These are phyloP conservation scores for Rynchops niger DNA, from an alignment of 2,113 vertebrate genomes.

Conservation along the genomic window DNA sequence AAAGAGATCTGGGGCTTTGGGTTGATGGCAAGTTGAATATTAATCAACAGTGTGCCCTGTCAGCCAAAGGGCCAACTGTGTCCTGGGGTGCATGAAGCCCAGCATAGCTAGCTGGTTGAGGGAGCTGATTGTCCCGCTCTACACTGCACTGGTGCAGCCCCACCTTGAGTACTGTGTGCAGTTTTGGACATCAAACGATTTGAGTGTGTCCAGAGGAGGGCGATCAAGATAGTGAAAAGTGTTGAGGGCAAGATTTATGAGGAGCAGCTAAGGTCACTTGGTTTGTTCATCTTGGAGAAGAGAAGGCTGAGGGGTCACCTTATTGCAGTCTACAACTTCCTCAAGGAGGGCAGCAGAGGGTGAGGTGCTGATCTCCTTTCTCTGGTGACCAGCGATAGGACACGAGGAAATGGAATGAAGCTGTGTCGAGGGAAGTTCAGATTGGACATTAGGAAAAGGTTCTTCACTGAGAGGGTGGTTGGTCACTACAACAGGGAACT, in stretches of 20 bases:
- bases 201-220: not conserved
- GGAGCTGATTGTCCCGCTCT: not conserved
- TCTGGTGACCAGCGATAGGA: not conserved
- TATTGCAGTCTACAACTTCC: not conserved
- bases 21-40: not conserved
- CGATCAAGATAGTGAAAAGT: not conserved
- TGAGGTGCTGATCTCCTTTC: not conserved
- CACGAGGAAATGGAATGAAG: not conserved
- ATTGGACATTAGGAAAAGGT: not conserved
- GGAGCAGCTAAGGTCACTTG: not conserved
- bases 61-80: not conserved
- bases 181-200: not conserved
- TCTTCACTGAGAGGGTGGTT: not conserved
- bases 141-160: not conserved
- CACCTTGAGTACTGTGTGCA: not conserved
- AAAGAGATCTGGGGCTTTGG: not conserved
- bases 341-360: fast-evolving
- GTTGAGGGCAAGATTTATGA: not conserved
- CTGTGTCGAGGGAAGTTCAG: not conserved
- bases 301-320: not conserved
- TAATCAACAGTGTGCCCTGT: not conserved
- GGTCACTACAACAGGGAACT: not conserved
- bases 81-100: not conserved
- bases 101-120: fast-evolving
- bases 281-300: not conserved